Evolutionary conservation across 2,888 invertebrate genomes (phyloP).

Genomic region (Cerastoderma edule): DNA sequence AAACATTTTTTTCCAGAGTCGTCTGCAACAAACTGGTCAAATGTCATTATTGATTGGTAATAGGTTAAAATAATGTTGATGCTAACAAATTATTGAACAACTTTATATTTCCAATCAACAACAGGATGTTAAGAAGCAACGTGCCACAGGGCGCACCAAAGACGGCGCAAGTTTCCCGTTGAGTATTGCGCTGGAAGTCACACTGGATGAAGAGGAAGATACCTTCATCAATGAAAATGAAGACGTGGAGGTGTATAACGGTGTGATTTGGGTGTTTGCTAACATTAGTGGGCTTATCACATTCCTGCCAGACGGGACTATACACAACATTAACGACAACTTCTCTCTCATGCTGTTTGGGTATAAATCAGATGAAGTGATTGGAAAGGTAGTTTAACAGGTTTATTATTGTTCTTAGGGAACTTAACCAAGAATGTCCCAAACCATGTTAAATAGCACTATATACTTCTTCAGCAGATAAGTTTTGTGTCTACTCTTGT

Average conservation of each 20-base stretch:
- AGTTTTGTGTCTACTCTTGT: no score
- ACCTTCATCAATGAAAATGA: constrained; percentile 43
- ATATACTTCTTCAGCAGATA: no score
- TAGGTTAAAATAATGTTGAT: no score
- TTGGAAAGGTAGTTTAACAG: constrained; percentile 84
- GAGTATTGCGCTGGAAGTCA: constrained; percentile 72
- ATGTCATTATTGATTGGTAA: no score
- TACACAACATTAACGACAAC: constrained; percentile 88
- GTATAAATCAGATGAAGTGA: constrained; percentile 86
- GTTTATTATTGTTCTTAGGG: no score
- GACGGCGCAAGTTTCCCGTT: constrained; percentile 88
- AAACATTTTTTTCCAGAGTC: no score
- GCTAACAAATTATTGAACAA: no score
- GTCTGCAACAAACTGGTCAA: no score
- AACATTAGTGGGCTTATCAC: constrained; percentile 89
- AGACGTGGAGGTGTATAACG: constrained; percentile 67
- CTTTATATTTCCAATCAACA: no score
- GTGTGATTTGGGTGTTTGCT: constrained; percentile 83
- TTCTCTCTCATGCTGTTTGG: constrained; percentile 89
- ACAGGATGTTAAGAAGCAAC: constrained; percentile 86
- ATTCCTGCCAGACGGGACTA: constrained; percentile 87
- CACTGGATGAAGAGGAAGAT: constrained; percentile 52
- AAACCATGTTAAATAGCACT: no score
- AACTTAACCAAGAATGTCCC: no score
- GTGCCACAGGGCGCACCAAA: constrained; percentile 88